Conservation (phyloP, 2,797 vertebrate species). For the Cyclopterus lumpus region DNA sequence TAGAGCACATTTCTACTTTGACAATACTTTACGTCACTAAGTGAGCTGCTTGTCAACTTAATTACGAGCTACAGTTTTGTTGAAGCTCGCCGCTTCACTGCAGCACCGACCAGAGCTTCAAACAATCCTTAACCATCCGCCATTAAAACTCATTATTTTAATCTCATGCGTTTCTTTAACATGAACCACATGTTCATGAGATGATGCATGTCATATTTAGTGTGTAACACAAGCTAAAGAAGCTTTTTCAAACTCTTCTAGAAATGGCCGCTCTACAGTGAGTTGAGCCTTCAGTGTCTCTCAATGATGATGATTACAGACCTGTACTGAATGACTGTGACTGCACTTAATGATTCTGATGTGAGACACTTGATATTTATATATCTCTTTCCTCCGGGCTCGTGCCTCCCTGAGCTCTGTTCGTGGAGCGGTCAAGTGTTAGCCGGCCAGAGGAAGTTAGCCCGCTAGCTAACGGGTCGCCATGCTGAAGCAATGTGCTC, state of each 20-base stretch:
- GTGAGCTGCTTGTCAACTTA: too few species aligned
- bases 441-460: fast-evolving
- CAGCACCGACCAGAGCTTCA: fast-evolving
- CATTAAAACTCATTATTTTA: fast-evolving
- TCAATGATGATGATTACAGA: too few species aligned
- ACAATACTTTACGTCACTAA: too few species aligned
- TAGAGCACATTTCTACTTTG: too few species aligned
- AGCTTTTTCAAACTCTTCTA: fast-evolving
- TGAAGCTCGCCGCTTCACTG: too few species aligned
- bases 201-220: fast-evolving
- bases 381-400: fast-evolving
- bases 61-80: too few species aligned
- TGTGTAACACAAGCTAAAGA: fast-evolving
- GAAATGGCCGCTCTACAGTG: background rate
- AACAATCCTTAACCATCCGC: slow-evolving; percentile 67
- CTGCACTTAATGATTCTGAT: too few species aligned
- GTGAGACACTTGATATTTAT: too few species aligned
- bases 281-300: background rate
- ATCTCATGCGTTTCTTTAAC: fast-evolving
- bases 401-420: background rate
- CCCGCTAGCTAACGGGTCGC: background rate
- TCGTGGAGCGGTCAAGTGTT: slow-evolving; percentile 55
- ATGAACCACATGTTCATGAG: fast-evolving
- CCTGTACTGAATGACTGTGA: too few species aligned
- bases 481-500: slow-evolving; percentile 13